These are phyloP conservation scores for Nasonia giraulti DNA, from an alignment of 1,140 invertebrate species.

Conservation along the genomic window DNA sequence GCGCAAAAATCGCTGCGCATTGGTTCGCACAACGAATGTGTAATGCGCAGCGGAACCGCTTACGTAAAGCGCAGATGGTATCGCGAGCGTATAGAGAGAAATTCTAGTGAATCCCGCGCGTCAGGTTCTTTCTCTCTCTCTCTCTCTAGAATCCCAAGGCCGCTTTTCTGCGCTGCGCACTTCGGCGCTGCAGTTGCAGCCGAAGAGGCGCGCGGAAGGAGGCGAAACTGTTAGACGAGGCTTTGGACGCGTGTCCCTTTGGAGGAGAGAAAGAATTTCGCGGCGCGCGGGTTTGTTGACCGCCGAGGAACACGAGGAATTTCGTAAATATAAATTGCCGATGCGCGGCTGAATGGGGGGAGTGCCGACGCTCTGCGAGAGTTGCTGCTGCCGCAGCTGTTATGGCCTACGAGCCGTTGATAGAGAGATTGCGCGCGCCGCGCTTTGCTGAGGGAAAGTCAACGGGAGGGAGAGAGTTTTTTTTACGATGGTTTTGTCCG, in stretches of 20 bases:
- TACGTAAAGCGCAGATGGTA: too few species aligned
- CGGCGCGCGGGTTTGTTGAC: neutral
- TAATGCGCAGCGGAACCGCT: too few species aligned
- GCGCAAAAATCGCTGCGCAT: too few species aligned
- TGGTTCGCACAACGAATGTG: too few species aligned
- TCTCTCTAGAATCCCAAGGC: too few species aligned
- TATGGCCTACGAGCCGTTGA: neutral
- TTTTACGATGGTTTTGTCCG: too few species aligned
- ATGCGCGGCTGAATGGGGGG: neutral
- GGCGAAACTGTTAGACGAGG: slow-evolving; percentile 6
- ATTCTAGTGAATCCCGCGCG: too few species aligned
- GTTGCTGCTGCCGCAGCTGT: neutral
- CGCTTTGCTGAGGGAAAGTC: neutral
- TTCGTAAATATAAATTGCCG: slow-evolving; percentile 13
- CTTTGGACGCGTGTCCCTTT: neutral
- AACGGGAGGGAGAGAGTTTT: neutral
- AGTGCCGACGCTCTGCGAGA: neutral
- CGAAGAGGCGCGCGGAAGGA: neutral
- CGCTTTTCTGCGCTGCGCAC: too few species aligned
- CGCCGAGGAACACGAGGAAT: neutral
- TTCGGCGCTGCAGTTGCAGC: too few species aligned
- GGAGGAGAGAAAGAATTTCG: neutral
- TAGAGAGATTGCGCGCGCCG: neutral
- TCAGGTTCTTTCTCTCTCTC: too few species aligned
- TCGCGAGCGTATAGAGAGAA: too few species aligned